phyloP scores from a whole-genome alignment of 2,888 invertebrate genomes.

The Ypsolopha scabrella region DNA sequence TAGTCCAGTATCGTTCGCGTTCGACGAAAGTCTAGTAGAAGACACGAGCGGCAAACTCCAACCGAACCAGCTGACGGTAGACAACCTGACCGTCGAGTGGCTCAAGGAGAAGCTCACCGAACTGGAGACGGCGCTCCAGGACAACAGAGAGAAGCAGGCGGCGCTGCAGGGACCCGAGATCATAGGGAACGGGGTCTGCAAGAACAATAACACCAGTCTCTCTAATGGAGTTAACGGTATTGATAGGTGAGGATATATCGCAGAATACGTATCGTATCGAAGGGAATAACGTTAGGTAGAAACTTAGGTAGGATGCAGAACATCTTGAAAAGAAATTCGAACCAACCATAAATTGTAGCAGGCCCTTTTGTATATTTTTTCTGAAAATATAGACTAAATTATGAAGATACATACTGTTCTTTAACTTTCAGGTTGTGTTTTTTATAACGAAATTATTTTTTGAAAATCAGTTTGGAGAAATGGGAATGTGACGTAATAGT shows the following conservation, averaged over 20 bases:
- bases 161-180: conserved; percentile 69
- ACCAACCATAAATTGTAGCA: too few species aligned
- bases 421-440: too few species aligned
- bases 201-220: conserved; percentile 55
- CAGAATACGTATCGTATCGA: too few species aligned
- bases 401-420: too few species aligned
- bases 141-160: conserved; percentile 79
- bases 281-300: too few species aligned
- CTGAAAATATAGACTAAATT: too few species aligned
- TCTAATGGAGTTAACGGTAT: conserved; percentile 70
- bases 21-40: conserved; percentile 89
- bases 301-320: too few species aligned
- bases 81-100: conserved; percentile 93
- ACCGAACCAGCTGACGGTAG: conserved; percentile 90
- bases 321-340: too few species aligned
- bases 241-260: conserved; percentile 41
- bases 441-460: too few species aligned
- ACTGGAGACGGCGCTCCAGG: conserved; percentile 82
- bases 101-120: conserved; percentile 83
- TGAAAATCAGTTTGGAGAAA: too few species aligned
- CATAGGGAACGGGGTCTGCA: conserved; percentile 60
- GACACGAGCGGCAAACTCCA: conserved; percentile 89
- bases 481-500: too few species aligned
- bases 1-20: conserved; percentile 82
- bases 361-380: too few species aligned